phyloP scores from a whole-genome alignment of 2,113 vertebrate species.

The Myocastor coypus region DNA sequence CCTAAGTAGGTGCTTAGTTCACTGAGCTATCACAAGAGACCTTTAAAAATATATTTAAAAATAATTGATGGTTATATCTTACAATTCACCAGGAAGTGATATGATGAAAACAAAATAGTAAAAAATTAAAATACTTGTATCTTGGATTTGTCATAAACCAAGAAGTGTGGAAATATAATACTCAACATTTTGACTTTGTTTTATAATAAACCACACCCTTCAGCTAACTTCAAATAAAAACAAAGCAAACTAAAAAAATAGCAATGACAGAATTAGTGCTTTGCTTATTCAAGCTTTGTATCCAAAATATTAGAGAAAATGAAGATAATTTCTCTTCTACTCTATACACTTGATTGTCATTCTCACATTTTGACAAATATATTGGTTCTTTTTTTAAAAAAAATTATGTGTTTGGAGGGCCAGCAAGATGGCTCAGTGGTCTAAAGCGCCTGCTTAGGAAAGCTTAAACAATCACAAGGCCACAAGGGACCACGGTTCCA shows the following conservation, averaged over 20 bases:
- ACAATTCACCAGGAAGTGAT: not conserved
- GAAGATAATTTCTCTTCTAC: not conserved
- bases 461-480: too few relatives aligned
- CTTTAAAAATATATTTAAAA: not conserved
- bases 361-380: not conserved
- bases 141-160: not conserved
- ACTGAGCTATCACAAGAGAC: too few relatives aligned
- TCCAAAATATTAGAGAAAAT: not conserved
- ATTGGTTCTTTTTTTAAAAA: not conserved
- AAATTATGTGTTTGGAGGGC: too few relatives aligned
- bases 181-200: not conserved
- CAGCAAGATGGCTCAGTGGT: too few relatives aligned
- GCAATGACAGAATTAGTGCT: not conserved
- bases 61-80: not conserved
- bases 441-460: too few relatives aligned
- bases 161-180: not conserved
- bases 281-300: not conserved
- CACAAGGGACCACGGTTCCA: too few relatives aligned
- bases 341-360: not conserved
- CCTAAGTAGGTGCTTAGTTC: too few relatives aligned
- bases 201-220: not conserved
- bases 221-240: not conserved
- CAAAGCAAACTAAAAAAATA: not conserved
- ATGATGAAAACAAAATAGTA: not conserved
- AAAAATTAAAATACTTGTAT: not conserved